Base-by-base conservation (phyloP, 1,140 invertebrate genomes). In the Eufriesea mexicana region DNA sequence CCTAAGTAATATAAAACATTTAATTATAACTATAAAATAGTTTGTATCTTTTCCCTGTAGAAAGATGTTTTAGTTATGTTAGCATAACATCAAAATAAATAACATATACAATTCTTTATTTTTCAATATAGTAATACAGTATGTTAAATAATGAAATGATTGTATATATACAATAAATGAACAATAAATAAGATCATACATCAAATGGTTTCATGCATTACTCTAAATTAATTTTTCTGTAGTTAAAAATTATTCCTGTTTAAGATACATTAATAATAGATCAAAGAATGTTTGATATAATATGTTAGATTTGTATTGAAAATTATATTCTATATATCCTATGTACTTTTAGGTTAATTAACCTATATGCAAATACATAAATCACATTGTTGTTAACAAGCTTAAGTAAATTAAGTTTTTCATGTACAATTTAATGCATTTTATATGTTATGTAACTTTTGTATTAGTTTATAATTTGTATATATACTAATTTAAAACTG, bases 371-470 rank as follows among this genome's bases (percentile, higher is more conserved):
- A 35, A 62, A 28, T 0, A 1, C 18, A 62, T 28, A 42, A 66
- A 23, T 66, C 10, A 72, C 2, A 14, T 10, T 72, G 12, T 72
- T 54, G 16, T 5, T 55, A 42, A 8, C 16, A 42, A 1, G 42
- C 55, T 8, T 2, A 55, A 72, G 23, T 25, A 35, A 62, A 51
- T 64, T 35, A 23, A 64, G n/a, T 16, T 0, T 35, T 49, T 28
- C 42, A 54, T 12, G 7, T 20, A 47, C 5, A 55, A 47, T 47
- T 20, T 35, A 9, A 14, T 59, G 23, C 14, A 72, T n/a, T 51
- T 8, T 57, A 25, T 28, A 28, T 42, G 16, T 62, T n/a, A 25
- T 82, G 72, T 28, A 6, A 61, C 18, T 28, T 76, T 76, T 82
- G 1, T 25, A 35, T 35, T 35, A 35, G 35, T 35, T 35, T 35